Evolutionary conservation across 1,140 invertebrate genomes (phyloP), one percentile per base, ranked within the genome.

Genomic region (Magallana ariakensis): DNA sequence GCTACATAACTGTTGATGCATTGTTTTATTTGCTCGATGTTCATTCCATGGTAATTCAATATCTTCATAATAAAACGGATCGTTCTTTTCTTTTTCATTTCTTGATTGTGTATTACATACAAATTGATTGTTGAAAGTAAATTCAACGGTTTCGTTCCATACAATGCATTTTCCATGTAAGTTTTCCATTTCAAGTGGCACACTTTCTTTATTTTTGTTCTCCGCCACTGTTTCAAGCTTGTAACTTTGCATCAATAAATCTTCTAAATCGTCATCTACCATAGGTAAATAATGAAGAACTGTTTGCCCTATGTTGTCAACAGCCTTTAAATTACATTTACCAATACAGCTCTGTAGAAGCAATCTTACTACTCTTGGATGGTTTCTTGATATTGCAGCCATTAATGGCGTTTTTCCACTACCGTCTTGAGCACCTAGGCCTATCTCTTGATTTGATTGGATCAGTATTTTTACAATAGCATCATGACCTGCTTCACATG

Each of bases 401-500:
- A 89, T 81, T 22, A 89, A 56, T 22, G 85, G 83, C 15, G 88
- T 89, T 75, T 80, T 62, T 22, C 88, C 88, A 26, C 70, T 70
- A 10, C 56, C 54, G 22, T 86, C 88, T 82, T 84, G 62, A 26
- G 33, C 15, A 1, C 4, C 22, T 15, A 83, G 46, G 53, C 82
- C 58, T 5, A 55, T 55, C 8, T 81, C 62, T 81, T 16, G 60
- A 60, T 66, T 8, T 22, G 84, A 54, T 19, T 85, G 75, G 26
- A 89, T 54, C 8, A 89, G 70, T 19, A 83, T 53, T 81, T 85
- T 87, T 13, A 87, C 85, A 10, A 85, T 83, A 4, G 82, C 56
- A 5, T 46, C n/a, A 13, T 89, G 85, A 22, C 88, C 88, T 54
- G 80, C 82, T 83, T 56, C 88, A 53, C 88, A 89, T 9, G 88